Evolutionary conservation across 2,113 vertebrate species (phyloP).

Genomic region (Burhinus oedicnemus): DNA sequence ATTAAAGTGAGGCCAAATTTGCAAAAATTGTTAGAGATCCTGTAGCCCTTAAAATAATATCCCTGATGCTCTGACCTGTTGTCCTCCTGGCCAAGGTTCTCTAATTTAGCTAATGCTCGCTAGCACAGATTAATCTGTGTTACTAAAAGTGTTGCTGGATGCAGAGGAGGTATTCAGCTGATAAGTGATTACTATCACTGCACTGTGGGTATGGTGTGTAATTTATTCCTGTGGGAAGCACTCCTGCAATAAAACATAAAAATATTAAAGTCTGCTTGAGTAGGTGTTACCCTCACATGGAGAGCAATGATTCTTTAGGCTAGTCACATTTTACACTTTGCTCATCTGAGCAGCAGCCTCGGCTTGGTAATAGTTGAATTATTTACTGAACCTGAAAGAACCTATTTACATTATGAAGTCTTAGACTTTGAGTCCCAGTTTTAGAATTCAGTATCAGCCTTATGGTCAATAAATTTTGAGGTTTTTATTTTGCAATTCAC

Average conservation of each 20-base stretch:
- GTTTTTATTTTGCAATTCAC: not conserved
- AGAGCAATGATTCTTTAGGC: not conserved
- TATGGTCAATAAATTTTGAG: not conserved
- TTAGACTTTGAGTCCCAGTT: not conserved
- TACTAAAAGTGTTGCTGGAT: not conserved
- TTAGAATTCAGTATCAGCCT: not conserved
- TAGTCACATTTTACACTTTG: not conserved
- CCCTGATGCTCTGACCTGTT: not conserved
- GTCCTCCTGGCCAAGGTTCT: not conserved
- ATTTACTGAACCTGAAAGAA: constrained; percentile 28
- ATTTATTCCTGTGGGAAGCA: constrained; percentile 13
- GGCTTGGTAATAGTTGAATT: not conserved
- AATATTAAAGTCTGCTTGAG: not conserved
- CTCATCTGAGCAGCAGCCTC: not conserved
- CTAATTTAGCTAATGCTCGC: not conserved
- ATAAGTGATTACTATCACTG: not conserved
- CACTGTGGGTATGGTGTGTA: not conserved
- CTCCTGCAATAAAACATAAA: not conserved
- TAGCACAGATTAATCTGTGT: not conserved
- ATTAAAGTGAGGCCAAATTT: not conserved
- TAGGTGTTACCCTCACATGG: not conserved
- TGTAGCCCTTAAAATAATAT: not conserved
- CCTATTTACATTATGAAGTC: not conserved
- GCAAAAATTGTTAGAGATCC: not conserved
- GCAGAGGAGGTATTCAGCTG: not conserved